Evolutionary conservation across 2,113 vertebrate species (phyloP).

Genomic region (Erinaceus europaeus): DNA sequence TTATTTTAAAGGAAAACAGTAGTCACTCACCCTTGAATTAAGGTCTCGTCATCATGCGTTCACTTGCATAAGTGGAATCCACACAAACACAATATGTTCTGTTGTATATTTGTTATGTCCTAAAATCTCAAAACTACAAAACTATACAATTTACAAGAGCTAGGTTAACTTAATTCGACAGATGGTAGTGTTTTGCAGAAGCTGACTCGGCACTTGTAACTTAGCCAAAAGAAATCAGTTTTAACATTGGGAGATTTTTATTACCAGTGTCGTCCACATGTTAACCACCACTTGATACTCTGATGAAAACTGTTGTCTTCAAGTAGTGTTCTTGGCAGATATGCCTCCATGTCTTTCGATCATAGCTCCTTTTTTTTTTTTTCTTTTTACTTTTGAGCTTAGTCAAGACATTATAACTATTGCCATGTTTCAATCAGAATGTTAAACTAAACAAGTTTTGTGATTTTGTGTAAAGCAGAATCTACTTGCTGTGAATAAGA

Average conservation of each 20-base stretch:
- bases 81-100: background rate
- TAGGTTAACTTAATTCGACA: conserved; percentile 1
- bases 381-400: background rate
- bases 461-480: background rate
- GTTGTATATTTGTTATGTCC: background rate
- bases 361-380: background rate
- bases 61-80: background rate
- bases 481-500: background rate
- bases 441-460: background rate
- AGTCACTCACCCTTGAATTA: background rate
- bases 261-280: background rate
- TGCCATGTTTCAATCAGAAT: background rate
- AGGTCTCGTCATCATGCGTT: background rate
- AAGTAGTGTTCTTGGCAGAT: background rate
- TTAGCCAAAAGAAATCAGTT: background rate
- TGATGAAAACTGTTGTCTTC: background rate
- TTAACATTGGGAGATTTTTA: background rate
- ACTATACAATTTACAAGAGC: background rate
- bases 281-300: background rate
- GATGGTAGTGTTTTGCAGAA: background rate
- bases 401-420: background rate
- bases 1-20: background rate
- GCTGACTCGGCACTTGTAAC: background rate
- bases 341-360: background rate
- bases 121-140: background rate